Evolutionary conservation across 2,888 invertebrate species (phyloP).

Genomic region (Disparrhopalites patrizii): DNA sequence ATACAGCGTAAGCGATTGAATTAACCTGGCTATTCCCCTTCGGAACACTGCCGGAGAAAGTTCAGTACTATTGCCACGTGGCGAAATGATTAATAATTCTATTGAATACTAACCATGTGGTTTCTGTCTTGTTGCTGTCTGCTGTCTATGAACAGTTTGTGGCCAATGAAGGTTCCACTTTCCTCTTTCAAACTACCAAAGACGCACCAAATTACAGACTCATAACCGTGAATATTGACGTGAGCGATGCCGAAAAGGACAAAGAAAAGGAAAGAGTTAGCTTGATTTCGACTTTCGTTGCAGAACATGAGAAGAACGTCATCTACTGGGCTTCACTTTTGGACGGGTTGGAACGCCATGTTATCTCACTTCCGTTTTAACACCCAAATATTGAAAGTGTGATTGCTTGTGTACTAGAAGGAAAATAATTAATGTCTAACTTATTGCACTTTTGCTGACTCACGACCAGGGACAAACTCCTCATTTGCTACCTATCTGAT

Average conservation of each 20-base stretch:
- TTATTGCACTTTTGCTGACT: too few relatives aligned
- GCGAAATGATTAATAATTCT: neutral
- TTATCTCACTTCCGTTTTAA: neutral
- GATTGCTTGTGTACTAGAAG: too few relatives aligned
- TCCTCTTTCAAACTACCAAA: conserved; percentile 17
- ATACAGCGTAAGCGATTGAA: neutral
- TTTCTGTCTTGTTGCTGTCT: too few relatives aligned
- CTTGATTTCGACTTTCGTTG: conserved; percentile 12
- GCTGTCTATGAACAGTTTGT: too few relatives aligned
- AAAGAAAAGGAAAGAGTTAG: neutral
- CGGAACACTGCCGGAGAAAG: neutral
- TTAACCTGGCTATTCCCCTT: too few relatives aligned
- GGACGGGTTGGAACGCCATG: neutral
- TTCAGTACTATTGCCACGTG: neutral
- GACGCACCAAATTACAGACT: conserved; percentile 20
- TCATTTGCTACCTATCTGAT: neutral
- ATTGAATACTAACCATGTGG: too few relatives aligned
- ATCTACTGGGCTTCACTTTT: conserved; percentile 11
- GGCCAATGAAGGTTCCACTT: conserved; percentile 9
- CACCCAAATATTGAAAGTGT: too few relatives aligned
- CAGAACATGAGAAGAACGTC: conserved; percentile 17
- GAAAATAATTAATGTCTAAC: too few relatives aligned
- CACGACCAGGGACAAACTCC: neutral
- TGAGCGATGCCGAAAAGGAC: neutral
- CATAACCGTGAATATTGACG: conserved; percentile 9